phyloP scores from a whole-genome alignment of 92 coral and sea anemone genomes.

The Blastomussa wellsi region DNA sequence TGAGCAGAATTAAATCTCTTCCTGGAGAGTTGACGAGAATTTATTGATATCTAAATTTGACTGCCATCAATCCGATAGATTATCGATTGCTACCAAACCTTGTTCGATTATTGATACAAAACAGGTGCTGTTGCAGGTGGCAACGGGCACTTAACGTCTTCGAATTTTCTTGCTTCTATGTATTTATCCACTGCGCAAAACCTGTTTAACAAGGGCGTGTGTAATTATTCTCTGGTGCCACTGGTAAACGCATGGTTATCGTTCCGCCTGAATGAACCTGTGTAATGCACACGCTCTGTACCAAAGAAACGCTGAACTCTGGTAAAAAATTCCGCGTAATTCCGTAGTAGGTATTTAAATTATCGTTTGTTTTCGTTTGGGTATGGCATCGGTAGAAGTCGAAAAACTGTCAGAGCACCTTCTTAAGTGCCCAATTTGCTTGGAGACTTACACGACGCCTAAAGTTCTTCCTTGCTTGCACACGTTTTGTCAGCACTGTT shows the following conservation, averaged over 20 bases:
- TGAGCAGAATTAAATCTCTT: too few relatives aligned
- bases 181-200: slow-evolving; percentile 13
- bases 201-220: slow-evolving; percentile 47
- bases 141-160: slow-evolving; percentile 6
- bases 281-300: background rate
- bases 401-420: slow-evolving; percentile 97
- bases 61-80: background rate
- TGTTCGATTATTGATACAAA: slow-evolving; percentile 3
- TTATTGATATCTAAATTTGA: background rate
- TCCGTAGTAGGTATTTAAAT: background rate
- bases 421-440: slow-evolving; percentile 90
- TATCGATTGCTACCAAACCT: slow-evolving; percentile 9
- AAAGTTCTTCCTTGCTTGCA: slow-evolving; percentile 95
- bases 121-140: slow-evolving; percentile 70
- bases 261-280: background rate
- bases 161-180: slow-evolving; percentile 31
- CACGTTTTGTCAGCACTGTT: slow-evolving; percentile 91
- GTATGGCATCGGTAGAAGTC: slow-evolving; percentile 97
- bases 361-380: background rate
- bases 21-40: too few relatives aligned
- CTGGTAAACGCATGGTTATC: slow-evolving; percentile 1
- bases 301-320: background rate
- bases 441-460: slow-evolving; percentile 89
- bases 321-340: background rate
- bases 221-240: background rate